A percentile compares a stretch with the other conserved stretches of the same genome.
Evolutionary conservation across 2,797 vertebrate species (phyloP).

Genomic region (Amblyopsis hoosieri): DNA sequence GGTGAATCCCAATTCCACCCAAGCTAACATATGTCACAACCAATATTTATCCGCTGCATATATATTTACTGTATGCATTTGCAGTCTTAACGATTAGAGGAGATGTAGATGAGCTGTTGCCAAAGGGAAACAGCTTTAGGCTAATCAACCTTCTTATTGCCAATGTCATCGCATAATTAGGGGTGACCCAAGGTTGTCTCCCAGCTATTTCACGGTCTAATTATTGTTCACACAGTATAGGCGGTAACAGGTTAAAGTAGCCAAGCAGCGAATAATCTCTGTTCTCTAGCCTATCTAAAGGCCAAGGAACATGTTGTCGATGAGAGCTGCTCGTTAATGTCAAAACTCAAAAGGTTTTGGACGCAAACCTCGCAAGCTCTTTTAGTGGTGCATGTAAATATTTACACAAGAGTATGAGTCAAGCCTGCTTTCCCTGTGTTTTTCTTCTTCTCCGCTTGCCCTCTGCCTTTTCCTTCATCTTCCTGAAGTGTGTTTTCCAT

Average conservation of each 20-base stretch:
- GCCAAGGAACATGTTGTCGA: slow-evolving; percentile 45
- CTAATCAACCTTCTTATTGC: slow-evolving; percentile 19
- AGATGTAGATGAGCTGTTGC: too few relatives aligned
- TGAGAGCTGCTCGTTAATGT: slow-evolving; percentile 59
- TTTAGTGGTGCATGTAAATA: slow-evolving; percentile 70
- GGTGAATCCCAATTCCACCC: too few relatives aligned
- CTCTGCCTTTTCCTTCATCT: slow-evolving; percentile 28
- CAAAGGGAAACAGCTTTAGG: slow-evolving; percentile 9
- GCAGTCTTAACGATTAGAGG: too few relatives aligned
- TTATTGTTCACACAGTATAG: slow-evolving; percentile 29
- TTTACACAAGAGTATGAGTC: slow-evolving; percentile 72
- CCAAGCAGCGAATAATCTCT: neutral
- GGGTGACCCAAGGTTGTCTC: slow-evolving; percentile 43
- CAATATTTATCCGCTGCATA: too few relatives aligned
- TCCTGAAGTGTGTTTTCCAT: slow-evolving; percentile 40
- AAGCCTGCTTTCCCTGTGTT: slow-evolving; percentile 22
- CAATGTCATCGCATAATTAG: slow-evolving; percentile 46
- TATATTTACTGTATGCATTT: too few relatives aligned
- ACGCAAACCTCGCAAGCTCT: slow-evolving; percentile 47
- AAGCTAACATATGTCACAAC: too few relatives aligned
- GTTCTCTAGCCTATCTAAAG: slow-evolving; percentile 37
- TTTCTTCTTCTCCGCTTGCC: neutral
- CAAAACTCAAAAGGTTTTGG: slow-evolving; percentile 70
- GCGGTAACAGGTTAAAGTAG: slow-evolving; percentile 24
- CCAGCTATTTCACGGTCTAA: slow-evolving; percentile 59